Evolutionary conservation across 2,113 vertebrate genomes (phyloP).

Genomic region (Notiomystis cincta): DNA sequence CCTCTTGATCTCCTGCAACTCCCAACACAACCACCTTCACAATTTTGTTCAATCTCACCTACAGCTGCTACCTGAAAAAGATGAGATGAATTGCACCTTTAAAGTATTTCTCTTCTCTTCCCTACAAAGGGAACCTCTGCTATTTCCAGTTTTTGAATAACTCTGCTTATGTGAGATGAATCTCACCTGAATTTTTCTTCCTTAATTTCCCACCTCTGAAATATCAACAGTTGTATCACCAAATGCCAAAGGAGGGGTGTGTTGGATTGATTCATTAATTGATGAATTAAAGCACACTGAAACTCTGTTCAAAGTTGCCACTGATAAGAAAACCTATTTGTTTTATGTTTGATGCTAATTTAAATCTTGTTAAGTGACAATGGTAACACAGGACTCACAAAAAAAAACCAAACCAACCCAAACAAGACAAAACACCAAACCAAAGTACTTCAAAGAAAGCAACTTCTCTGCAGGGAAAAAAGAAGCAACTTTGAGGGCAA

Average conservation of each 20-base stretch:
- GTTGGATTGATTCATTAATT: neutral
- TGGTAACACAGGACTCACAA: neutral
- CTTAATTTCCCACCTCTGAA: neutral
- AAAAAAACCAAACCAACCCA: fast-evolving
- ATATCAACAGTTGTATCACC: neutral
- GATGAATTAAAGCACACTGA: neutral
- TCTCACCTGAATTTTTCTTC: neutral
- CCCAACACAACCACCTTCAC: neutral
- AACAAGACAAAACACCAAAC: neutral
- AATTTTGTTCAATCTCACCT: neutral
- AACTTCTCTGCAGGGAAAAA: neutral
- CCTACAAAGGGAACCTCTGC: neutral
- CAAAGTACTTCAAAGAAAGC: neutral
- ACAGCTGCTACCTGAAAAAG: neutral
- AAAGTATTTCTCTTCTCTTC: neutral
- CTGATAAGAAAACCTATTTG: neutral
- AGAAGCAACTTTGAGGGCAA: neutral
- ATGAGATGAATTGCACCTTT: neutral
- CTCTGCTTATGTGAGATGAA: neutral
- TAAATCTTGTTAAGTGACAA: neutral
- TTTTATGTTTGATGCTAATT: neutral
- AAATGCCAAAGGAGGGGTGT: neutral
- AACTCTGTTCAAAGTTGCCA: neutral
- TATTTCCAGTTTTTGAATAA: neutral
- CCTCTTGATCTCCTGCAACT: neutral